Evolutionary conservation across 2,888 invertebrate species (phyloP), one percentile per base, ranked within the genome.

Genomic region (Ochropleura plecta): DNA sequence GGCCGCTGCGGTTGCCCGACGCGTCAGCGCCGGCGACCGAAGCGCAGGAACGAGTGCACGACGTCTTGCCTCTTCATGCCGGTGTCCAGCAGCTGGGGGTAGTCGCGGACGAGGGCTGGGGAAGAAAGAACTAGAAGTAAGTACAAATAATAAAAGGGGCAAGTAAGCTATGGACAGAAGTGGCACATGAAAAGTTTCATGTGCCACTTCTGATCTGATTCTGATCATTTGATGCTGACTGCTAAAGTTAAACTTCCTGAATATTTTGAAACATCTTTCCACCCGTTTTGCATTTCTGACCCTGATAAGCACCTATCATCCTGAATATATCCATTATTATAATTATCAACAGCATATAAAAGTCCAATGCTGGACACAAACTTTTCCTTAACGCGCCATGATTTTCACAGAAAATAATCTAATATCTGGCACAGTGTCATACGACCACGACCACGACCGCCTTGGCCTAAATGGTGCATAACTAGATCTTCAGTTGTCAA

Each of bases 41-140:
- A 99, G 90, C 98, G 98, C 88, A 99, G 97, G 96, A 99, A 99
- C 73, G 98, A 98, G 95, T 99, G 99, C 90, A 98, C 98, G 67
- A 98, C 98, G 95, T 99, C 98, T 91, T 98, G 98, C 81, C 98
- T 97, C 94, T 98, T 98, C 90, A 97, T 97, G 83, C 98, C 98
- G 84, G 97, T 97, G 95, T 98, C 97, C 70, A 96, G 91, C 8
- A 96, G 94, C 74, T 96, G 96, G 0, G 96, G 96, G 92, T 96
- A 96, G 92, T 96, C 96, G 80, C 96, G 96, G 49, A 95, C 95
- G 55, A 96, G 92, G 1, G 96, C 96, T 96, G 92, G 0, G 53
- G 60, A 8, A 46, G 18, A 65, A 49, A 18, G 5, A n/a, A 18
- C 2, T 40, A 10, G 30, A 30, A 30, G 59, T 46, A 5, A 40